phyloP scores from a whole-genome alignment of 2,888 invertebrate genomes.

The Catocala sponsa region DNA sequence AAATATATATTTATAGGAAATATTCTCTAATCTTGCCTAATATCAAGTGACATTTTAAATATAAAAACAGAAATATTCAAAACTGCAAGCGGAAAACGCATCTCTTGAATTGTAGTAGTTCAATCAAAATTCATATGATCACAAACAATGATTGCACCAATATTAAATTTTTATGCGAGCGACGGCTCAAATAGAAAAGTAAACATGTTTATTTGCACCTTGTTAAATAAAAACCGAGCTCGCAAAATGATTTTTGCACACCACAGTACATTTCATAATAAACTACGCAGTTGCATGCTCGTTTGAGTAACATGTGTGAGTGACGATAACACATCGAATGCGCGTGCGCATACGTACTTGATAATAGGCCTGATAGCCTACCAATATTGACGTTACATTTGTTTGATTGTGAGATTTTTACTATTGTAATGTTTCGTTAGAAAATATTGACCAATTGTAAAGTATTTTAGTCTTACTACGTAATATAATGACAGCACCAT shows the following conservation, averaged over 20 bases:
- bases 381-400: constrained; percentile 40
- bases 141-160: constrained; percentile 1
- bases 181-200: constrained; percentile 3
- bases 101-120: background rate
- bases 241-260: constrained; percentile 54
- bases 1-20: too few species aligned
- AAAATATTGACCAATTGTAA: background rate
- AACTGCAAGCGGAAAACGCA: background rate
- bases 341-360: constrained; percentile 62
- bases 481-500: background rate
- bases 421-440: background rate
- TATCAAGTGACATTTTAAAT: background rate
- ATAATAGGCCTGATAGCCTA: constrained; percentile 62
- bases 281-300: constrained; percentile 80
- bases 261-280: constrained; percentile 65
- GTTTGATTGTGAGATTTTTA: constrained; percentile 23
- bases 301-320: constrained; percentile 57
- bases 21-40: too few species aligned
- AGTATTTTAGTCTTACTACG: background rate
- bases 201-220: constrained; percentile 33
- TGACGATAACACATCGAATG: constrained; percentile 59
- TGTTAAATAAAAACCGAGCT: constrained; percentile 39
- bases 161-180: constrained; percentile 4
- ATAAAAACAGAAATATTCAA: background rate
- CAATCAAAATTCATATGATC: background rate